These are phyloP conservation scores for Diplodus puntazzo DNA, from an alignment of 2,797 vertebrate species.

Conservation along the genomic window DNA sequence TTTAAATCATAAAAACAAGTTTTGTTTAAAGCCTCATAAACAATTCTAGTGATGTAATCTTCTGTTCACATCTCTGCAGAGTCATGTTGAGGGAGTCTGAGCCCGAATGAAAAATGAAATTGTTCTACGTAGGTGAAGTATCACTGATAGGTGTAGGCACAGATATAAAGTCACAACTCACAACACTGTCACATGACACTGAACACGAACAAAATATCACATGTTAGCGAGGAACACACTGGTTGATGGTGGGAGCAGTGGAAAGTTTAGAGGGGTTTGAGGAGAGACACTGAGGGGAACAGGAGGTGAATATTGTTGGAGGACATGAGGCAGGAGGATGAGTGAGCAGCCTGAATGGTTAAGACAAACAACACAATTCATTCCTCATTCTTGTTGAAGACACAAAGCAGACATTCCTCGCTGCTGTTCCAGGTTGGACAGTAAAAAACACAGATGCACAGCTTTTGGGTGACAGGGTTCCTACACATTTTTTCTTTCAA, in stretches of 20 bases:
- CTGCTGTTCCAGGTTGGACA: slow-evolving; percentile 42
- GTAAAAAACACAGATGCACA: slow-evolving; percentile 38
- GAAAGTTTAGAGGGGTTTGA: slow-evolving; percentile 46
- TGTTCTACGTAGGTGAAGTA: slow-evolving; percentile 26
- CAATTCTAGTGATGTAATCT: not conserved
- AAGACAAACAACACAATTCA: slow-evolving; percentile 67
- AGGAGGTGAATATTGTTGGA: slow-evolving; percentile 70
- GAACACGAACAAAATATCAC: slow-evolving; percentile 40
- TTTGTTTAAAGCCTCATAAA: not conserved
- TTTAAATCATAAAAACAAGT: not conserved
- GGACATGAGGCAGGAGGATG: slow-evolving; percentile 67
- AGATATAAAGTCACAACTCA: slow-evolving; percentile 37
- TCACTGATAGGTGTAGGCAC: slow-evolving; percentile 11
- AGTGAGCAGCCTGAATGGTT: slow-evolving; percentile 75
- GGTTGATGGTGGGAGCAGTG: slow-evolving; percentile 61
- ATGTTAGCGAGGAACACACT: slow-evolving; percentile 64
- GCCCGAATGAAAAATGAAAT: slow-evolving; percentile 47
- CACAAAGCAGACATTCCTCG: slow-evolving; percentile 67
- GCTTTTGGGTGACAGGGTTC: not conserved
- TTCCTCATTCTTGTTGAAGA: slow-evolving; percentile 74
- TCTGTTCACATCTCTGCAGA: not conserved
- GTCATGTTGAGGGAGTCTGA: slow-evolving; percentile 4
- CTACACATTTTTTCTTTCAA: too few species aligned
- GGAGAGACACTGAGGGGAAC: slow-evolving; percentile 54
- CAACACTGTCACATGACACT: slow-evolving; percentile 39